Conservation (phyloP, 2,113 vertebrate genomes). For the Oreochromis aureus region DNA sequence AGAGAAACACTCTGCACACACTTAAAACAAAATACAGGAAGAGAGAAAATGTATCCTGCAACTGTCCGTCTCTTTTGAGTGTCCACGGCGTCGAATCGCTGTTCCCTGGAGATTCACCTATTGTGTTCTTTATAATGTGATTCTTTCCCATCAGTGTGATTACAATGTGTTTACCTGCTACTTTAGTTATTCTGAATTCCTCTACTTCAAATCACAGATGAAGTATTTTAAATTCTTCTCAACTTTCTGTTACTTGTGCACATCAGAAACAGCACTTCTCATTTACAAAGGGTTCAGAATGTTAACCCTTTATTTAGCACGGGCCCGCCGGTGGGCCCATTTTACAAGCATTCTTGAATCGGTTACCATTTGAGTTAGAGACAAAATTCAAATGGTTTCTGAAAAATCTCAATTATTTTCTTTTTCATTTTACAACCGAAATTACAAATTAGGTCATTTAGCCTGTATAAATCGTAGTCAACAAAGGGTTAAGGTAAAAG, state of each 20-base stretch:
- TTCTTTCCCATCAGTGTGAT: background rate
- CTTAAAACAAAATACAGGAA: constrained; percentile 37
- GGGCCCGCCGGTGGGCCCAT: background rate
- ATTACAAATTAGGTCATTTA: background rate
- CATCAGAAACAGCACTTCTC: background rate
- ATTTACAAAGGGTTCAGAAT: background rate
- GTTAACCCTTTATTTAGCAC: background rate
- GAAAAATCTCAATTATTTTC: background rate
- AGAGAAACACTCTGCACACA: constrained; percentile 40
- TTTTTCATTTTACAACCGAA: background rate
- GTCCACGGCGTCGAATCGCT: background rate
- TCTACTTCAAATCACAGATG: background rate
- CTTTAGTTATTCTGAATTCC: background rate
- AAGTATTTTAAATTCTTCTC: background rate
- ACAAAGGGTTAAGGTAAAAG: background rate
- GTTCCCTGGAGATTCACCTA: background rate
- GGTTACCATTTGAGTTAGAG: background rate
- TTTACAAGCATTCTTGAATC: background rate
- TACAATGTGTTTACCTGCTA: background rate
- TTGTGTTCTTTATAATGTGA: background rate
- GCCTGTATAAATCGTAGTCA: background rate
- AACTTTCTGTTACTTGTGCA: background rate
- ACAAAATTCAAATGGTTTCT: background rate
- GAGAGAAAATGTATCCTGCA: constrained; percentile 30
- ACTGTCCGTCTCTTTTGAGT: constrained; percentile 13